Conservation (phyloP, 2,888 invertebrate species). For the Synanthedon andrenaeformis region DNA sequence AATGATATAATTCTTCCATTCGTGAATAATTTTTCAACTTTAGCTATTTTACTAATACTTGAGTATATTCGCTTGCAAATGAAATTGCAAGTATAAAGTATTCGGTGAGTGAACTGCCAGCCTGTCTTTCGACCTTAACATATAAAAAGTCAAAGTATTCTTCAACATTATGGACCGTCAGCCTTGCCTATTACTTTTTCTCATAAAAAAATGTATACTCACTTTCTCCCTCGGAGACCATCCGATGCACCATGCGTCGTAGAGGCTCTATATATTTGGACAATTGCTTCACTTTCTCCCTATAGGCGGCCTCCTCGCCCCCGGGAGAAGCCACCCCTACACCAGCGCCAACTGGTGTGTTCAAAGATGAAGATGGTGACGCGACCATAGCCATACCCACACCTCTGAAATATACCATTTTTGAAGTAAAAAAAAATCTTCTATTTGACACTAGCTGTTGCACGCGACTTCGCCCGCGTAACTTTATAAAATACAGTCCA, state of each 20-base stretch:
- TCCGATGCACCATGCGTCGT: conserved; percentile 88
- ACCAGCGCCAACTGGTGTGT: conserved; percentile 76
- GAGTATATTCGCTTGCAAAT: too few species aligned
- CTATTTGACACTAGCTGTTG: not conserved
- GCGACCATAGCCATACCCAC: conserved; percentile 66
- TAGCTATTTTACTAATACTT: too few species aligned
- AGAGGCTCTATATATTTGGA: conserved; percentile 95
- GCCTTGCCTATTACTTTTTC: not conserved
- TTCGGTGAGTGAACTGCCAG: too few species aligned
- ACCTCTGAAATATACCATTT: conserved; percentile 17
- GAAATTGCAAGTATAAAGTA: too few species aligned
- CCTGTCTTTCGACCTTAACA: too few species aligned
- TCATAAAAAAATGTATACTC: conserved; percentile 21
- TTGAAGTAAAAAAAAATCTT: not conserved
- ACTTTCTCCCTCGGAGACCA: conserved; percentile 84
- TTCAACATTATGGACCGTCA: not conserved
- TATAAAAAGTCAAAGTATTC: too few species aligned
- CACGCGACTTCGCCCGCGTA: too few species aligned
- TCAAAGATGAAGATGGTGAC: conserved; percentile 86
- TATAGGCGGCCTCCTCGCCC: conserved; percentile 88
- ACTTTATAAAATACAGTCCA: too few species aligned
- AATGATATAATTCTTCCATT: too few species aligned
- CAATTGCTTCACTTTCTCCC: conserved; percentile 93
- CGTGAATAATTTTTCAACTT: too few species aligned
- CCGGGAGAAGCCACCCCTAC: conserved; percentile 55